Conservation (phyloP, 2,797 vertebrate species). For the Cephalopachus bancanus region DNA sequence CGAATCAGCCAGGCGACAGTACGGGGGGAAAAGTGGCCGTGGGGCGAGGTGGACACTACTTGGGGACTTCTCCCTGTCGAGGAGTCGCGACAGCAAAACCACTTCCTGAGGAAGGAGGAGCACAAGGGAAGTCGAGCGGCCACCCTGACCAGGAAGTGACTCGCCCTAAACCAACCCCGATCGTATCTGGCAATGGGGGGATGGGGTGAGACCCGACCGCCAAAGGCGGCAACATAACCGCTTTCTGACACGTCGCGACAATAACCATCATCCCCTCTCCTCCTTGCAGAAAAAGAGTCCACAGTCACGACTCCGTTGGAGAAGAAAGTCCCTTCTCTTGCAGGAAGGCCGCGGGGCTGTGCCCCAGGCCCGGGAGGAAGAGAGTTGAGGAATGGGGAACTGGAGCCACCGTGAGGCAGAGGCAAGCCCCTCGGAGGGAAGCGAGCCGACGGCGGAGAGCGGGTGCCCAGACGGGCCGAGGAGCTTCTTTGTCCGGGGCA, state of each 20-base stretch:
- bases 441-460: slow-evolving; percentile 52
- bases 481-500: slow-evolving; percentile 20
- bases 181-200: slow-evolving; percentile 30
- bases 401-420: slow-evolving; percentile 73
- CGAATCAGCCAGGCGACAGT: background rate
- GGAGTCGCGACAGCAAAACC: slow-evolving; percentile 75
- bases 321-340: background rate
- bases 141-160: slow-evolving; percentile 82
- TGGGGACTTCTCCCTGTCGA: slow-evolving; percentile 12
- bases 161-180: slow-evolving; percentile 69
- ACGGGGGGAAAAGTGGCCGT: background rate
- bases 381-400: slow-evolving; percentile 73
- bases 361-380: background rate
- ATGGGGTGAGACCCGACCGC: slow-evolving; percentile 1
- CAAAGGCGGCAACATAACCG: slow-evolving; percentile 34
- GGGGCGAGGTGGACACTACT: background rate
- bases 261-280: background rate
- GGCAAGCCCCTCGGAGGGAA: slow-evolving; percentile 55
- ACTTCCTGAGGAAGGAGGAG: slow-evolving; percentile 82
- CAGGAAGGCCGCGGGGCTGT: background rate
- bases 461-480: background rate
- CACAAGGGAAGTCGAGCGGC: slow-evolving; percentile 78
- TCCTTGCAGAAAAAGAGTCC: background rate
- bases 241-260: background rate
- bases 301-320: background rate